Evolutionary conservation across 2,888 invertebrate species (phyloP).

Genomic region (Epiblema foenella): DNA sequence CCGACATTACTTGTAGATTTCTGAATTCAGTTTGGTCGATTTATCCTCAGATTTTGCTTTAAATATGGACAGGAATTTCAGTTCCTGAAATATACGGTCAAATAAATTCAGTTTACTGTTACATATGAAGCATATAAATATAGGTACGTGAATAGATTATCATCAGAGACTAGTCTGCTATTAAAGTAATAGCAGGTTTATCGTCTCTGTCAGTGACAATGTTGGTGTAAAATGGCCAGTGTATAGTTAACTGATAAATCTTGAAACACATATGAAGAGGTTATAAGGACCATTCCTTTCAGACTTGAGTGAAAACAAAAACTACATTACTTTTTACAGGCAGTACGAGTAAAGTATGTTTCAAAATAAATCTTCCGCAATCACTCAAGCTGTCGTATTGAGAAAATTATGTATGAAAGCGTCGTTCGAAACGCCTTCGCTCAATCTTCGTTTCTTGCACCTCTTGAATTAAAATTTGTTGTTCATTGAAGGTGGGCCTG

Average conservation of each 20-base stretch:
- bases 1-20: constrained; percentile 62
- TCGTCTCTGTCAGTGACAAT: neutral
- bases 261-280: neutral
- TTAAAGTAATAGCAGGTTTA: neutral
- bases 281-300: neutral
- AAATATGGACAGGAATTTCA: constrained; percentile 45
- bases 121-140: too few species aligned
- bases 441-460: constrained; percentile 47
- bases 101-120: neutral
- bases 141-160: neutral
- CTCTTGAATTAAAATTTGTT: constrained; percentile 71
- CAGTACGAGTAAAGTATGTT: neutral
- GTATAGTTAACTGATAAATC: neutral
- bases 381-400: constrained; percentile 22
- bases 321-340: neutral
- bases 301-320: neutral
- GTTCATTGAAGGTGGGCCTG: constrained; percentile 65
- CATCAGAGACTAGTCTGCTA: neutral
- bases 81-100: neutral
- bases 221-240: neutral
- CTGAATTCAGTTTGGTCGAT: constrained; percentile 55
- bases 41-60: constrained; percentile 45
- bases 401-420: constrained; percentile 32
- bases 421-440: constrained; percentile 46
- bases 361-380: constrained; percentile 5